Evolutionary conservation across 2,797 vertebrate species (phyloP).

Genomic region (Tokudaia tokunoshimensis): DNA sequence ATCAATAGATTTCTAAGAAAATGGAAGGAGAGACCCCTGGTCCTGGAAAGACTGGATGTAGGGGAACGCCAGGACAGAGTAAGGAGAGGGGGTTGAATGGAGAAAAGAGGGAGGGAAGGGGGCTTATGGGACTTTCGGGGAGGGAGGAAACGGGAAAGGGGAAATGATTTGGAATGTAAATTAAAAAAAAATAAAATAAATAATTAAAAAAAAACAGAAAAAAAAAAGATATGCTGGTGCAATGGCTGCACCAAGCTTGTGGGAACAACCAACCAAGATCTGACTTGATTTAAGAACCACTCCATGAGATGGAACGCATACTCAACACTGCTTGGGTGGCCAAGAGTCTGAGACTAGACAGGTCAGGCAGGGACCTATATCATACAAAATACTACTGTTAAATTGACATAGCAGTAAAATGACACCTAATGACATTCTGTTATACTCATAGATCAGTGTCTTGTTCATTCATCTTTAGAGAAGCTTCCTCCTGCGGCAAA

Average conservation of each 20-base stretch:
- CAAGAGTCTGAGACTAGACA: neutral
- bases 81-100: no score
- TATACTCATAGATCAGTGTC: neutral
- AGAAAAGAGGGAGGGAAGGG: no score
- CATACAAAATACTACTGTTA: neutral
- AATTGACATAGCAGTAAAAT: neutral
- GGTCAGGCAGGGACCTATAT: neutral
- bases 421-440: neutral
- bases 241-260: neutral
- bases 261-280: neutral
- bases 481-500: neutral
- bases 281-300: neutral
- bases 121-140: no score
- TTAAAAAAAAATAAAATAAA: no score
- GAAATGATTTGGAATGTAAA: no score
- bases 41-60: no score
- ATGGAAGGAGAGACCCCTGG: no score
- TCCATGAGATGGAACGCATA: neutral
- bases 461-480: neutral
- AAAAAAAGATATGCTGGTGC: neutral
- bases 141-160: no score
- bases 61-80: no score
- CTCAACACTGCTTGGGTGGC: neutral
- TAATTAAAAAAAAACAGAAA: no score
- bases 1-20: no score